A percentile compares a stretch with the other conserved stretches of the same genome.
phyloP scores from a whole-genome alignment of 1,140 invertebrate species.

The Lamellibrachia luymesi region DNA sequence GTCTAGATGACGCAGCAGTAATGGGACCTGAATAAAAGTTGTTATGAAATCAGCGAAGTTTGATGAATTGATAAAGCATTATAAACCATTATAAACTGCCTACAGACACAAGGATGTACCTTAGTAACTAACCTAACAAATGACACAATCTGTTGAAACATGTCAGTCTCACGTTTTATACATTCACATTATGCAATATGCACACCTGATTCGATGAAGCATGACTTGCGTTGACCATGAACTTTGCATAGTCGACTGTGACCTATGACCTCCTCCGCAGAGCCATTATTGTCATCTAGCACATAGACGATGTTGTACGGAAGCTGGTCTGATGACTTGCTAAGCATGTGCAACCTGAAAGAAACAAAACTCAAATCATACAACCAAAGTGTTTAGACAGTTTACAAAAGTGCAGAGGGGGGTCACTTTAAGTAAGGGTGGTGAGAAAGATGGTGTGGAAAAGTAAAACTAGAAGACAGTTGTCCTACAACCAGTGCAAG shows the following conservation, averaged over 20 bases:
- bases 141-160: neutral
- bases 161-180: neutral
- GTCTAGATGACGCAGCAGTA: too few species aligned
- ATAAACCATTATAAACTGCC: too few species aligned
- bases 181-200: neutral
- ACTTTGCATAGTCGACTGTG: constrained; percentile 46
- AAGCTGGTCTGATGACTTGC: constrained; percentile 44
- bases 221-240: constrained; percentile 37
- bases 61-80: too few species aligned
- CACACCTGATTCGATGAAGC: constrained; percentile 51
- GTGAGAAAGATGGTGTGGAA: neutral
- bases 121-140: too few species aligned
- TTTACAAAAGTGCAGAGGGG: neutral
- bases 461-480: too few species aligned
- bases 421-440: neutral
- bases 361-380: neutral
- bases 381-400: neutral
- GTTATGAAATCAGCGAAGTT: too few species aligned
- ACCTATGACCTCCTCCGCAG: constrained; percentile 37
- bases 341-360: constrained; percentile 43
- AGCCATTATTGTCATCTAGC: constrained; percentile 19
- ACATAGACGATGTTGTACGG: constrained; percentile 42
- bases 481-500: too few species aligned
- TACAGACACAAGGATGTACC: too few species aligned
- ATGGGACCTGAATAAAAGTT: too few species aligned